Percentiles rank a stretch among this genome's conserved stretches.
Evolutionary conservation across 2,888 invertebrate species (phyloP).

Genomic region (Chrysina gloriosa): DNA sequence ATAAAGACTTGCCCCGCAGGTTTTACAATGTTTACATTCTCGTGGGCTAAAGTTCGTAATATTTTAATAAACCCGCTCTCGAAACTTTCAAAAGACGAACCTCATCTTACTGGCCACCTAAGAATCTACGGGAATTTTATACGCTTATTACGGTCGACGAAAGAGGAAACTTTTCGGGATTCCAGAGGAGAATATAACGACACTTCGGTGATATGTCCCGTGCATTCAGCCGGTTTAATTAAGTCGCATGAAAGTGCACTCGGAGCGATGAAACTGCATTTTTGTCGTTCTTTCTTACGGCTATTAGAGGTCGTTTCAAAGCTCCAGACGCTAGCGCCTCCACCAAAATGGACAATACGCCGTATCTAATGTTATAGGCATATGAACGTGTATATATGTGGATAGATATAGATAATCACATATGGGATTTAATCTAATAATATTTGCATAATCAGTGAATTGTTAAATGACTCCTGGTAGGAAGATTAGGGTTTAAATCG

Average conservation of each 20-base stretch:
- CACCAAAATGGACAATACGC: constrained; percentile 1
- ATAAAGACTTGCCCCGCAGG: no score
- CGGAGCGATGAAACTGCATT: neutral
- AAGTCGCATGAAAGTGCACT: neutral
- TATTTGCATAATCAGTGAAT: constrained; percentile 10
- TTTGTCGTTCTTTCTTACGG: neutral
- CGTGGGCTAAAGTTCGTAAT: no score
- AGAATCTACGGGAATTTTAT: neutral
- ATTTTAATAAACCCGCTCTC: neutral
- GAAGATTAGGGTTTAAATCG: neutral
- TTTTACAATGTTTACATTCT: no score
- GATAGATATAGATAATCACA: neutral
- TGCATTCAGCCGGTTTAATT: neutral
- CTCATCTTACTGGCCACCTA: neutral
- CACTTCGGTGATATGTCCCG: neutral
- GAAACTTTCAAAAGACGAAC: neutral
- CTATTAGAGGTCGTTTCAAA: constrained; percentile 1
- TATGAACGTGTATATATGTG: neutral
- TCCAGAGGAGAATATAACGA: neutral
- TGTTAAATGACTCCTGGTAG: neutral
- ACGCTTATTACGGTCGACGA: neutral
- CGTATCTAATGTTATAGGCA: neutral
- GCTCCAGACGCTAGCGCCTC: neutral
- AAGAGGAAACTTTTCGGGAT: neutral
- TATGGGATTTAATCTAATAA: neutral